Evolutionary conservation across 2,113 vertebrate genomes (phyloP).

Genomic region (Asarcornis scutulata): DNA sequence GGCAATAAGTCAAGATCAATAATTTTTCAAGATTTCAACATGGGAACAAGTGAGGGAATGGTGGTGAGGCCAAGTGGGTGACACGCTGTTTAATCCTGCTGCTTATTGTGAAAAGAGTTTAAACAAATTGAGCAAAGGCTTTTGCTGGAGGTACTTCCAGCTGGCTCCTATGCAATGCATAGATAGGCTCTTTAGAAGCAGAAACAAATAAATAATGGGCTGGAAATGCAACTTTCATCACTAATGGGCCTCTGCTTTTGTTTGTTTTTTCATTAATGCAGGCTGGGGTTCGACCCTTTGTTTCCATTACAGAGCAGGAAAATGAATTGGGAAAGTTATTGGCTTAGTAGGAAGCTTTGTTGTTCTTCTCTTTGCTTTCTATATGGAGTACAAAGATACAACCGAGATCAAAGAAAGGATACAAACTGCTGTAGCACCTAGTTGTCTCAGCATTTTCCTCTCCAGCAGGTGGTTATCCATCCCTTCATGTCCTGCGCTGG

Average conservation of each 20-base stretch:
- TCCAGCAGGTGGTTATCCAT: constrained; percentile 50
- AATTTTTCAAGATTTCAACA: neutral
- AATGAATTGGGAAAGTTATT: constrained; percentile 67
- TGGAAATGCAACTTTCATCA: constrained; percentile 30
- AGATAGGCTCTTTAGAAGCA: constrained; percentile 5
- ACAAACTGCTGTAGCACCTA: neutral
- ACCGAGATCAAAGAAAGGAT: constrained; percentile 46
- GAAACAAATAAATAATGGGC: constrained; percentile 49
- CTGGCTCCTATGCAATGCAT: constrained; percentile 49
- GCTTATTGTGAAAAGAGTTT: neutral
- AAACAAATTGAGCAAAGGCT: neutral
- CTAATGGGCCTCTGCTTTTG: constrained; percentile 1
- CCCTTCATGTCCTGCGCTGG: neutral
- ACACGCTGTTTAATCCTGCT: neutral
- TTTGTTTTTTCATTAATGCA: constrained; percentile 58
- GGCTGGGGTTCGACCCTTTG: constrained; percentile 61
- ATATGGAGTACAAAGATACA: constrained; percentile 15
- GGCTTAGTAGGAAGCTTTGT: constrained; percentile 73
- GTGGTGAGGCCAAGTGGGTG: neutral
- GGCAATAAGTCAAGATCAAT: neutral
- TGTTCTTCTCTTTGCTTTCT: constrained; percentile 42
- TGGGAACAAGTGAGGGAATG: neutral
- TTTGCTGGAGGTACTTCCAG: neutral
- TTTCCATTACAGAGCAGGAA: constrained; percentile 73
- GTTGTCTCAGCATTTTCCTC: constrained; percentile 26